A percentile compares a stretch with the other conserved stretches of the same genome.
Conservation (phyloP, 2,113 vertebrate genomes). For the Madoqua kirkii region DNA sequence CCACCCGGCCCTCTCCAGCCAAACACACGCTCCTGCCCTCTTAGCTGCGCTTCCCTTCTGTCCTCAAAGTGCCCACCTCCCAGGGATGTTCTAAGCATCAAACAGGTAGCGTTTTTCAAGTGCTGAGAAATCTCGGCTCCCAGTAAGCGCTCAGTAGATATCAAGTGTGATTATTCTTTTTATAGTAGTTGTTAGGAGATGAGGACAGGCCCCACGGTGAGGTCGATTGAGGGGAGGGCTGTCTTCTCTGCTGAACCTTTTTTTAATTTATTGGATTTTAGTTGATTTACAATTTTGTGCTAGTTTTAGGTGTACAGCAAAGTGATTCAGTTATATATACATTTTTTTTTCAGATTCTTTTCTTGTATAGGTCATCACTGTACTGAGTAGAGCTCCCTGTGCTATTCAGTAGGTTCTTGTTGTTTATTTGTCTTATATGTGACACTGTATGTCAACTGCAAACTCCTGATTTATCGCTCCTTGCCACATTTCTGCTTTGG, state of each 20-base stretch:
- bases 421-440: neutral
- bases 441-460: neutral
- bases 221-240: neutral
- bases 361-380: neutral
- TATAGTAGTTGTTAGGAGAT: neutral
- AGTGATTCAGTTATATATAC: neutral
- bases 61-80: neutral
- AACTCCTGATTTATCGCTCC: neutral
- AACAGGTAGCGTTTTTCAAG: neutral
- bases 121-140: neutral
- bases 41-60: neutral
- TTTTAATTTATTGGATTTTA: neutral
- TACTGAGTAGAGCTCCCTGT: neutral
- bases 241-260: neutral
- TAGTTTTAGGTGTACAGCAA: neutral
- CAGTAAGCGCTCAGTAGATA: neutral
- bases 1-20: fast-evolving
- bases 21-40: no score
- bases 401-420: neutral
- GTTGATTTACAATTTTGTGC: neutral
- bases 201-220: neutral
- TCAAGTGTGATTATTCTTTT: neutral
- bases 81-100: neutral
- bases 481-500: neutral
- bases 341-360: neutral